phyloP scores from a whole-genome alignment of 2,113 vertebrate species.

The Equus przewalskii region DNA sequence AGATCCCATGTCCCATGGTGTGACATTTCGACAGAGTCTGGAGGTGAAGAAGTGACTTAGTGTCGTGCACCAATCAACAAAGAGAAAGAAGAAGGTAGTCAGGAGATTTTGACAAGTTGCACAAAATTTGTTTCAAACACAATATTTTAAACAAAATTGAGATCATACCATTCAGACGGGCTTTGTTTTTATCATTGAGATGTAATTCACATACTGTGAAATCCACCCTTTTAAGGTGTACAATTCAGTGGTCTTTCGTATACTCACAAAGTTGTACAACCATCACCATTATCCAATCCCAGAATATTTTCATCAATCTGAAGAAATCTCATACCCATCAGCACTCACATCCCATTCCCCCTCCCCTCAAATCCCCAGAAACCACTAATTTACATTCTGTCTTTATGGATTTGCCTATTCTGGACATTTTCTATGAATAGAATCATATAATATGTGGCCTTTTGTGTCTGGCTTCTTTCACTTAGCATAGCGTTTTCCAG shows the following conservation, averaged over 20 bases:
- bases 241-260: neutral
- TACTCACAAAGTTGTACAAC: neutral
- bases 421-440: neutral
- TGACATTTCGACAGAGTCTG: neutral
- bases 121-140: neutral
- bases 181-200: neutral
- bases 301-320: neutral
- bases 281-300: neutral
- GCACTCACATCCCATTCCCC: neutral
- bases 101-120: neutral
- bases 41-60: neutral
- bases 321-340: neutral
- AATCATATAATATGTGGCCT: neutral
- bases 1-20: neutral
- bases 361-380: neutral
- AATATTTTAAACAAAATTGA: neutral
- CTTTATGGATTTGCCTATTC: neutral
- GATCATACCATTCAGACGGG: neutral
- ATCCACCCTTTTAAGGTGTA: neutral
- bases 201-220: neutral
- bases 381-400: neutral
- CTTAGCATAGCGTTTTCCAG: neutral
- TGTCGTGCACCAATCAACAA: neutral
- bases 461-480: neutral
- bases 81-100: neutral